A percentile compares a stretch with the other conserved stretches of the same genome.
phyloP scores from a whole-genome alignment of 2,797 vertebrate genomes.

The Paedocypris micromegethes region DNA sequence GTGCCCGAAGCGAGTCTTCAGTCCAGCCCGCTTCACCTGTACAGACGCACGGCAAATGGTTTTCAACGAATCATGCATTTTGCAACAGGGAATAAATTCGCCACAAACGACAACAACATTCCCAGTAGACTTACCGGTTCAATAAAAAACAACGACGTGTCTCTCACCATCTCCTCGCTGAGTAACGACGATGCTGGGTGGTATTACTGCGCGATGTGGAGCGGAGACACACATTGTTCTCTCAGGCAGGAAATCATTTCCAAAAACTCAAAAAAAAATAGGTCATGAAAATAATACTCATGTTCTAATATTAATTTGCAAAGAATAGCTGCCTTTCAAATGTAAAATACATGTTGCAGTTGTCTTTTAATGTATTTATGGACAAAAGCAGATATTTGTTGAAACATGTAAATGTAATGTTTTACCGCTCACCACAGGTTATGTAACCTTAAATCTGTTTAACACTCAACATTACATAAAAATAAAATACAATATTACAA shows the following conservation, averaged over 20 bases:
- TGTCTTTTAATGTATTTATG: too few species aligned
- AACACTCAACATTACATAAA: too few species aligned
- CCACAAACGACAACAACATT: background rate
- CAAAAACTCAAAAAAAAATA: conserved; percentile 13
- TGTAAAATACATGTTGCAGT: too few species aligned
- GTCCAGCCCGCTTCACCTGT: conserved; percentile 6
- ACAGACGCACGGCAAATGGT: conserved; percentile 8
- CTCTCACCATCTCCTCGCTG: conserved; percentile 1
- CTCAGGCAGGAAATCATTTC: background rate
- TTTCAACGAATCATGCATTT: conserved; percentile 27
- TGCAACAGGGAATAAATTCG: background rate
- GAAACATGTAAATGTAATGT: too few species aligned
- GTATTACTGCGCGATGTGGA: conserved; percentile 32
- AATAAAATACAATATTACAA: too few species aligned
- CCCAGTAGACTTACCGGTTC: background rate
- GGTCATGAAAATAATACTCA: background rate
- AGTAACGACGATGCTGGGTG: rapidly evolving
- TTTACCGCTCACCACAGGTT: too few species aligned
- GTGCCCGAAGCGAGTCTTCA: background rate
- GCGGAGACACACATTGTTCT: conserved; percentile 14
- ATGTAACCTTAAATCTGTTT: too few species aligned
- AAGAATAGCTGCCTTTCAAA: too few species aligned
- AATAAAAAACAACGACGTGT: background rate
- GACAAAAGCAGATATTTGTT: too few species aligned
- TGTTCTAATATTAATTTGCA: background rate